Conservation (phyloP, 2,113 vertebrate genomes). For the Grammomys surdaster region DNA sequence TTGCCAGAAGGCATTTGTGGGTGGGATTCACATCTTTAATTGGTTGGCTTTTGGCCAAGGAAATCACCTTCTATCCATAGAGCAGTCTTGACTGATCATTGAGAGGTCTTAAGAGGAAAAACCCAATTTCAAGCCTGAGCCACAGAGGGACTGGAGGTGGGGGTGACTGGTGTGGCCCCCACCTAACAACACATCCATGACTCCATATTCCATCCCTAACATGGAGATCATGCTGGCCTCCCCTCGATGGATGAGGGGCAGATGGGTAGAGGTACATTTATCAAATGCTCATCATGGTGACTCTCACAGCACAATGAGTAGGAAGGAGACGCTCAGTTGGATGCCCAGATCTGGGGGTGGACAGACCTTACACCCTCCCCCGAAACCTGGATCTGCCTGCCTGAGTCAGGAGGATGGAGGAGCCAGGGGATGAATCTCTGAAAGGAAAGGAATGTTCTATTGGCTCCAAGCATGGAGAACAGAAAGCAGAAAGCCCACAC, state of each 20-base stretch:
- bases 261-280: fast-evolving
- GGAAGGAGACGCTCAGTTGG: background rate
- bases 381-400: background rate
- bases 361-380: too few relatives aligned
- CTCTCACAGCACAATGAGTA: too few relatives aligned
- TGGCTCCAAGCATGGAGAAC: background rate
- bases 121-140: background rate
- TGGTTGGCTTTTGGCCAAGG: background rate
- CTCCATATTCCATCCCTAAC: background rate
- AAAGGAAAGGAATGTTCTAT: background rate
- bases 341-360: background rate
- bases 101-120: background rate
- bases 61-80: background rate
- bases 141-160: too few relatives aligned
- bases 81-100: background rate
- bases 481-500: background rate
- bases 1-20: background rate
- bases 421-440: background rate
- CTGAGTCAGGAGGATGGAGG: background rate
- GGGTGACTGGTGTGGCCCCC: background rate
- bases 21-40: background rate
- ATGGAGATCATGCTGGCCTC: too few relatives aligned
- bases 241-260: background rate
- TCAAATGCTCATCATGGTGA: background rate
- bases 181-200: background rate